Evolutionary conservation across 2,113 vertebrate species (phyloP).

Genomic region (Scomber japonicus): DNA sequence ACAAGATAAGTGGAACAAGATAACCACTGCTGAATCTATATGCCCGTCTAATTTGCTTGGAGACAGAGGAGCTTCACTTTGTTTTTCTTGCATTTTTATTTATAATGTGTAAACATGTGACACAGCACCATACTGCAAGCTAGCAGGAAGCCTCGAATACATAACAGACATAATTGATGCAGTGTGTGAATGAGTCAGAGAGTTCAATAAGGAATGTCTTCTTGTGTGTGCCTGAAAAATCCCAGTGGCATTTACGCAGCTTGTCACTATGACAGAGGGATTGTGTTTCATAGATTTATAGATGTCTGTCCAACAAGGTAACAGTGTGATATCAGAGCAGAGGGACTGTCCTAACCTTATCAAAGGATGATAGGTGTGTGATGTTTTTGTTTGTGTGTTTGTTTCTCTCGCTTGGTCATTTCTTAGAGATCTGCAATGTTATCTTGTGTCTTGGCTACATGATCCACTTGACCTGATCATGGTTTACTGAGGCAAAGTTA

Average conservation of each 20-base stretch:
- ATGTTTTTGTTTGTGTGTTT: background rate
- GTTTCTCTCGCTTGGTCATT: background rate
- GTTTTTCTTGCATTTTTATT: conserved; percentile 2
- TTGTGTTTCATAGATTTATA: background rate
- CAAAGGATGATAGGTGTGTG: background rate
- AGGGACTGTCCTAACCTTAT: background rate
- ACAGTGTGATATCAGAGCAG: background rate
- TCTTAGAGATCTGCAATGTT: background rate
- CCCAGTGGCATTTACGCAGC: background rate
- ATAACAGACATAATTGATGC: conserved; percentile 47
- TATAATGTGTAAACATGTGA: background rate
- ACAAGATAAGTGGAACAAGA: background rate
- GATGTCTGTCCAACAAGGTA: background rate
- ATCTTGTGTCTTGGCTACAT: background rate
- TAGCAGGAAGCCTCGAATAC: conserved; percentile 39
- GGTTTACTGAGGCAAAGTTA: background rate
- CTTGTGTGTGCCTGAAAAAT: background rate
- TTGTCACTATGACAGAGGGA: background rate
- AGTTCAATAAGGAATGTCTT: conserved; percentile 17
- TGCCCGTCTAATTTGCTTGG: background rate
- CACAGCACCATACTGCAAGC: conserved; percentile 20
- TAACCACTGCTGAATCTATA: background rate
- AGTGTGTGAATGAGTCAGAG: conserved; percentile 43
- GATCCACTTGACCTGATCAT: background rate
- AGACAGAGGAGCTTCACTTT: background rate